phyloP scores from a whole-genome alignment of 2,888 invertebrate species.

The Heliconius cydno region DNA sequence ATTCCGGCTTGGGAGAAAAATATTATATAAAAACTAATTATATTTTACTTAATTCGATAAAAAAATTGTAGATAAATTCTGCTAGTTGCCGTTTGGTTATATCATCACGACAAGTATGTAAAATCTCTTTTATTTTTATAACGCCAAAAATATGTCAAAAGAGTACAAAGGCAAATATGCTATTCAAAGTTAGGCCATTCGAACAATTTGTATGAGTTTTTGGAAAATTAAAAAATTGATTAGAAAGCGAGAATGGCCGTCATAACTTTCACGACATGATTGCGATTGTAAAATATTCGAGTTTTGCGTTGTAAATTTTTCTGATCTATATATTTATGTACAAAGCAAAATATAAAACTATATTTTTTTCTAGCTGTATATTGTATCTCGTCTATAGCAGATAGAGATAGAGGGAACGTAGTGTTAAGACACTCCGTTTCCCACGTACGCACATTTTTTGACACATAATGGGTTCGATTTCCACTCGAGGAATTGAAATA shows the following conservation, averaged over 20 bases:
- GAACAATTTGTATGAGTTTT: conserved; percentile 20
- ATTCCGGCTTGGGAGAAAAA: too few relatives aligned
- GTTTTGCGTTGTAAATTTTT: conserved; percentile 2
- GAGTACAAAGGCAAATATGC: conserved; percentile 5
- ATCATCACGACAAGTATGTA: background rate
- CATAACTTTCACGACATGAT: conserved; percentile 31
- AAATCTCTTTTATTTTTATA: background rate
- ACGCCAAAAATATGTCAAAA: background rate
- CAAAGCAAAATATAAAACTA: background rate
- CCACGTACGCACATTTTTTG: too few relatives aligned
- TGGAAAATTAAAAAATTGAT: conserved; percentile 33
- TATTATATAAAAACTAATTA: too few relatives aligned
- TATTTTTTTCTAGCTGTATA: background rate
- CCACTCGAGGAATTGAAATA: too few relatives aligned
- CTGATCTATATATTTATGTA: background rate
- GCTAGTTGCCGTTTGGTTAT: too few relatives aligned
- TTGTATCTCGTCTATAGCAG: background rate
- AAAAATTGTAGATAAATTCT: too few relatives aligned
- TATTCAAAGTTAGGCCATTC: background rate
- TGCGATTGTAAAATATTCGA: conserved; percentile 28
- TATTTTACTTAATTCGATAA: too few relatives aligned
- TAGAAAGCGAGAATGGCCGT: conserved; percentile 32
- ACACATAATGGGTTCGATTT: too few relatives aligned
- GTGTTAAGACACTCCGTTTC: too few relatives aligned
- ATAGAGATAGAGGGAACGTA: too few relatives aligned